Percentiles rank a stretch among this genome's conserved stretches.
Conservation (phyloP, 2,113 vertebrate genomes). For the Collichthys lucidus region DNA sequence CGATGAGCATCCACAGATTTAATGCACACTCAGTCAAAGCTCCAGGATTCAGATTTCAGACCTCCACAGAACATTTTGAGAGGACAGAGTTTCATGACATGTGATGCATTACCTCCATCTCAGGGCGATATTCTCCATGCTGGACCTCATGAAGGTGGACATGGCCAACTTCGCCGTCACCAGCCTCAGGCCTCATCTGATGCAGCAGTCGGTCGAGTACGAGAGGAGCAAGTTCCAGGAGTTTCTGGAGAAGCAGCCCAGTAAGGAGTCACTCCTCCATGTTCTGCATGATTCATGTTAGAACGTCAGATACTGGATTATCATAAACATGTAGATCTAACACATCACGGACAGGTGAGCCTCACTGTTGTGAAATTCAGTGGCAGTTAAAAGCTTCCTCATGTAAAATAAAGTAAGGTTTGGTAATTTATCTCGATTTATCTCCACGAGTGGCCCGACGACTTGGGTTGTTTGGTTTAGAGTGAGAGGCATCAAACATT, state of each 20-base stretch:
- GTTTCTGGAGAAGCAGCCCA: slow-evolving; percentile 93
- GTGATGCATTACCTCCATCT: background rate
- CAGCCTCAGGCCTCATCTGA: slow-evolving; percentile 94
- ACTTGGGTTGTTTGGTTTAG: too few relatives aligned
- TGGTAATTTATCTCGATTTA: too few relatives aligned
- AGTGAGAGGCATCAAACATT: too few relatives aligned
- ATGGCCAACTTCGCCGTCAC: slow-evolving; percentile 96
- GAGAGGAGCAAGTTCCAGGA: slow-evolving; percentile 97
- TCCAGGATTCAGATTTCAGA: background rate
- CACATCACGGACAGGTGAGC: background rate
- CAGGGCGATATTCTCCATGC: slow-evolving; percentile 92
- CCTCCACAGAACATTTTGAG: background rate
- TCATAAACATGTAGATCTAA: background rate
- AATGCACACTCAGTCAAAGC: background rate
- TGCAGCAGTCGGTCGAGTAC: slow-evolving; percentile 98
- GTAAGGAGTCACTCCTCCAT: slow-evolving; percentile 80
- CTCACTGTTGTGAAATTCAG: background rate
- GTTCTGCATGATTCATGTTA: background rate
- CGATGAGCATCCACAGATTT: background rate
- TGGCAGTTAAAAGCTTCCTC: background rate
- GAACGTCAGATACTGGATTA: too few relatives aligned
- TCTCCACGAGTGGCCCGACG: too few relatives aligned
- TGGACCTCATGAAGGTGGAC: slow-evolving; percentile 98
- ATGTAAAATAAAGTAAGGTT: background rate
- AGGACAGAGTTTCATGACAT: background rate